phyloP scores from a whole-genome alignment of 2,888 invertebrate genomes.

The Sthenelais limicola region DNA sequence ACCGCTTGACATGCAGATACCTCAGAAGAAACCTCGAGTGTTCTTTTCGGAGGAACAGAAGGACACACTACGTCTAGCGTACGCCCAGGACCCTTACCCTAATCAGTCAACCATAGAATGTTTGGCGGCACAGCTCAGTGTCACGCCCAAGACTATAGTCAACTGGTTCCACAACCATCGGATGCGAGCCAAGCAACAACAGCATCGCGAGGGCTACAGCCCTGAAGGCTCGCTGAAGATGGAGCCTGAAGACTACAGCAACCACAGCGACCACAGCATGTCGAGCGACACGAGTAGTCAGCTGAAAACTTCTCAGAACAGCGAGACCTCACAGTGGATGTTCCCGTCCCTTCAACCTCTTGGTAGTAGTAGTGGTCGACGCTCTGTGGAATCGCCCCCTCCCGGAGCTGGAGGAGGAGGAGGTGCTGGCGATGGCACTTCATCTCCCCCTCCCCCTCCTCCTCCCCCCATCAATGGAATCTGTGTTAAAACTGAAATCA shows the following conservation, averaged over 20 bases:
- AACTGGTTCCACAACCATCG: conserved; percentile 99
- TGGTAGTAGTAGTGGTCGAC: conserved; percentile 26
- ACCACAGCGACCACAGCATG: conserved; percentile 44
- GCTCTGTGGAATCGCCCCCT: background rate
- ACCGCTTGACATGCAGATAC: conserved; percentile 37
- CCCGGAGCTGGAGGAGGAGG: background rate
- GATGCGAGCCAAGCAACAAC: conserved; percentile 87
- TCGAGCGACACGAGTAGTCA: conserved; percentile 22
- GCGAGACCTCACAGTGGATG: conserved; percentile 64
- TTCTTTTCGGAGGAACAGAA: conserved; percentile 99
- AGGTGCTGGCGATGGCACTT: too few relatives aligned
- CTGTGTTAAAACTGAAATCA: conserved; percentile 27
- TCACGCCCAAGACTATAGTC: conserved; percentile 96
- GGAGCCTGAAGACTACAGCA: conserved; percentile 46
- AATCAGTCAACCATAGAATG: conserved; percentile 97
- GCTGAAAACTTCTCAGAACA: conserved; percentile 11
- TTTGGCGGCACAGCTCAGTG: conserved; percentile 89
- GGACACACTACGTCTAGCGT: conserved; percentile 93
- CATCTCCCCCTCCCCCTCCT: background rate
- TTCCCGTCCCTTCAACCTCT: conserved; percentile 69
- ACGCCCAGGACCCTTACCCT: conserved; percentile 96
- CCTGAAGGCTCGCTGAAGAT: conserved; percentile 17
- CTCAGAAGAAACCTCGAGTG: conserved; percentile 81
- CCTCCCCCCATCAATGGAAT: conserved; percentile 8
- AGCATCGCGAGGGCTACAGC: conserved; percentile 54